phyloP scores from a whole-genome alignment of 2,888 invertebrate genomes.

The Trissolcus brochymenae region DNA sequence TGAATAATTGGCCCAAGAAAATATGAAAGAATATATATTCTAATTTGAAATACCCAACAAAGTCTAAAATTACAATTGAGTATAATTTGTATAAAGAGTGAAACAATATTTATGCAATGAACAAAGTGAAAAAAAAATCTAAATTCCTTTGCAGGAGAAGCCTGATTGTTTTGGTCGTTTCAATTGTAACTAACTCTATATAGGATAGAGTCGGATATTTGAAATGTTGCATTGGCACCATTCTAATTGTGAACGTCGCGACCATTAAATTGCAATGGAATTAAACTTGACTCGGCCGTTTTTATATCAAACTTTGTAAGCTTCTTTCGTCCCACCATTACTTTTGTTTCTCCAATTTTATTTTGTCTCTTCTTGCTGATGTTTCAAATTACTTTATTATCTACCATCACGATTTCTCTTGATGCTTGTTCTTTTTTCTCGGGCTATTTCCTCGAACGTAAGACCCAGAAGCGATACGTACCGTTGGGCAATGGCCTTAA shows the following conservation, averaged over 20 bases:
- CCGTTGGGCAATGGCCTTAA: constrained; percentile 57
- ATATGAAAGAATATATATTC: background rate
- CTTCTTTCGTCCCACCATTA: background rate
- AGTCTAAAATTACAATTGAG: no score
- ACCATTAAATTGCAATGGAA: constrained; percentile 9
- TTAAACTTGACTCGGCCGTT: no score
- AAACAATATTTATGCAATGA: no score
- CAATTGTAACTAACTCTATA: no score
- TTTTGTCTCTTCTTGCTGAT: constrained; percentile 18
- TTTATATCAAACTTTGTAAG: no score
- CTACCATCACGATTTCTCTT: constrained; percentile 37
- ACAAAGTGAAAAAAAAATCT: no score
- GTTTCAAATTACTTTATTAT: constrained; percentile 52
- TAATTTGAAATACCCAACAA: no score
- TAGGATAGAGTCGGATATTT: background rate
- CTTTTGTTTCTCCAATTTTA: background rate
- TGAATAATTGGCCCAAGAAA: constrained; percentile 5
- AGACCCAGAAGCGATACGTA: constrained; percentile 50
- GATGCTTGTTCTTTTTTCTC: constrained; percentile 12
- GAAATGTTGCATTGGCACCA: background rate
- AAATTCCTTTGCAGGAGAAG: no score
- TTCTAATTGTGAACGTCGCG: no score
- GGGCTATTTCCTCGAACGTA: constrained; percentile 48
- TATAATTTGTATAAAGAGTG: no score
- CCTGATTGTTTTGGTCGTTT: no score